Conservation (phyloP, 2,113 vertebrate species). For the Elephas maximus region DNA sequence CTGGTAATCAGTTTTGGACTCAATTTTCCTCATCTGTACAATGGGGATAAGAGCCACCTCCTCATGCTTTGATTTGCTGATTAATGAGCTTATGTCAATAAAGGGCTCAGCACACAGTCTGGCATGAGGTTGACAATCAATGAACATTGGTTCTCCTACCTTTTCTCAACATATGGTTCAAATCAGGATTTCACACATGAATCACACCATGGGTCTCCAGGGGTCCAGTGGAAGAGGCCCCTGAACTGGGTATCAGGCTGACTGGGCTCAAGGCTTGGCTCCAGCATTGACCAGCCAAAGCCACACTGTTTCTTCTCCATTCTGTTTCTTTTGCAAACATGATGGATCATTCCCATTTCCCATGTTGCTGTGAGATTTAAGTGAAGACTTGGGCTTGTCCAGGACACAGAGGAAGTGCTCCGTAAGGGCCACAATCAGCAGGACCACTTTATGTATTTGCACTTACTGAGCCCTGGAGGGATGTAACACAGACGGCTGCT, state of each 20-base stretch:
- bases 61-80: not conserved
- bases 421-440: not conserved
- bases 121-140: not conserved
- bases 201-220: not conserved
- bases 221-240: not conserved
- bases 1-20: not conserved
- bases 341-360: not conserved
- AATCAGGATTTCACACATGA: conserved; percentile 30
- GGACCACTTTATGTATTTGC: not conserved
- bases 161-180: not conserved
- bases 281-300: no score
- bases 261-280: no score
- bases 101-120: not conserved
- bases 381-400: not conserved
- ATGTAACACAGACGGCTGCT: not conserved
- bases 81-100: not conserved
- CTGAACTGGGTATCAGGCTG: no score
- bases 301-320: not conserved
- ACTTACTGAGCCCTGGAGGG: not conserved
- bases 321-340: not conserved
- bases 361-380: no score
- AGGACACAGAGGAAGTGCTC: not conserved
- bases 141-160: not conserved
- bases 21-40: conserved; percentile 57
- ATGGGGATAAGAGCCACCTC: not conserved